Evolutionary conservation across 2,797 vertebrate genomes (phyloP), one percentile per base, ranked within the genome.

Genomic region (Tinamus major): DNA sequence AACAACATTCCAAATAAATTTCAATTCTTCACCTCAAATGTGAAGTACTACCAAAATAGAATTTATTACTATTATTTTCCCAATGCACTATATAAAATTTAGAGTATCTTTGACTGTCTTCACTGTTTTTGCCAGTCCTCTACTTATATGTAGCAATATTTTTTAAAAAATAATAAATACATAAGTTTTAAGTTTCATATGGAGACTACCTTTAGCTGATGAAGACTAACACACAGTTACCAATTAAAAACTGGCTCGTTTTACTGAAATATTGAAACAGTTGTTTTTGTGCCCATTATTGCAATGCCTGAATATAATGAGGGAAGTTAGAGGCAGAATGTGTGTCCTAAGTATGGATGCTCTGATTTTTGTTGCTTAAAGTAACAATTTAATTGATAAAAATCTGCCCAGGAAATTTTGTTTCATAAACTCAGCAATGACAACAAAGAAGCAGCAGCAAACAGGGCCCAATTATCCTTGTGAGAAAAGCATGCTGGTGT

Each of bases 311-410:
- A 3, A 2, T 33, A 26, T 67, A 72, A 59, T 69, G 41, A 76
- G 26, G 15, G 69, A 55, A 65, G 11, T 48, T 82, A 77, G 16
- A 81, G 29, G 42, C 4, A 68, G 27, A 71, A 35, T 1, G 5
- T 44, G 76, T 51, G 37, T 64, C 13, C 13, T 55, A 31, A 68
- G 24, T 41, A 72, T 24, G 31, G 80, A 59, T 24, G 15, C 53
- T 87, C 27, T 46, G 23, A 21, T 17, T 76, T 72, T 86, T 84
- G 6, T 76, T 42, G 31, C 29, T 76, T 87, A 70, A 84, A 84
- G 31, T 79, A 91, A 53, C 8, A 68, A 92, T 64, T 70, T 63
- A 74, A 86, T 79, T 85, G 31, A 77, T 48, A 67, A 86, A 94
- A 93, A 53, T 33, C 29, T 58, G 16, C 13, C 65, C 1, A 2